phyloP scores from a whole-genome alignment of 2,113 vertebrate species.

The Takifugu bimaculatus region DNA sequence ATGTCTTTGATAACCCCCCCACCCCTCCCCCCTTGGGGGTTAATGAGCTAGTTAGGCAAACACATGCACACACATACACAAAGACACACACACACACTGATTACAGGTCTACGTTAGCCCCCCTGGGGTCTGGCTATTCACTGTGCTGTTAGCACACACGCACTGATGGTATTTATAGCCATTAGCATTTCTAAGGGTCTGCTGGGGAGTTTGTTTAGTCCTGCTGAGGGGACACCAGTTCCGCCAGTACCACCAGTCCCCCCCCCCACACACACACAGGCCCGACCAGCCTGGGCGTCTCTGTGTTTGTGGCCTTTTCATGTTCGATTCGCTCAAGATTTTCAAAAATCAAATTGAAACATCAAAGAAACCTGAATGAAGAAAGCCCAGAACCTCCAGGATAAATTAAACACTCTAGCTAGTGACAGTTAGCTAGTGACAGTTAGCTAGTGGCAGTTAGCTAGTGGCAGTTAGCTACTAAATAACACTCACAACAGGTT shows the following conservation, averaged over 20 bases:
- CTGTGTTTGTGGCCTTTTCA: constrained; percentile 27
- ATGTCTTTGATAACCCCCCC: constrained; percentile 69
- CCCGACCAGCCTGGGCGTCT: constrained; percentile 13
- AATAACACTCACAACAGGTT: too few relatives aligned
- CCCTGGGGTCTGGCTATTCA: constrained; percentile 54
- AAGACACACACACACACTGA: constrained; percentile 40
- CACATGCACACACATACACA: constrained; percentile 44
- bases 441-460: too few relatives aligned
- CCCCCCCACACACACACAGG: constrained; percentile 3
- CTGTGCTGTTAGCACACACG: constrained; percentile 33
- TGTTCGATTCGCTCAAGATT: neutral
- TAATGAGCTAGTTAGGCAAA: constrained; percentile 58
- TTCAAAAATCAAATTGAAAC: too few relatives aligned
- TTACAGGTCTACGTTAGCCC: constrained; percentile 64
- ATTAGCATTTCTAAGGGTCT: constrained; percentile 64
- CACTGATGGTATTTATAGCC: constrained; percentile 56
- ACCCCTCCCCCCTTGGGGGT: constrained; percentile 29
- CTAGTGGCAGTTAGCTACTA: too few relatives aligned
- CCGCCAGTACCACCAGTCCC: neutral
- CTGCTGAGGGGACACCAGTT: constrained; percentile 49
- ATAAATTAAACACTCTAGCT: too few relatives aligned
- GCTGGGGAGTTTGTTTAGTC: constrained; percentile 66
- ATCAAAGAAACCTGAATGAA: too few relatives aligned
- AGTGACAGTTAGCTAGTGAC: too few relatives aligned
- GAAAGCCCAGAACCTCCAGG: too few relatives aligned